Evolutionary conservation across 1,140 invertebrate species (phyloP).

Genomic region (Asbolus verrucosus): DNA sequence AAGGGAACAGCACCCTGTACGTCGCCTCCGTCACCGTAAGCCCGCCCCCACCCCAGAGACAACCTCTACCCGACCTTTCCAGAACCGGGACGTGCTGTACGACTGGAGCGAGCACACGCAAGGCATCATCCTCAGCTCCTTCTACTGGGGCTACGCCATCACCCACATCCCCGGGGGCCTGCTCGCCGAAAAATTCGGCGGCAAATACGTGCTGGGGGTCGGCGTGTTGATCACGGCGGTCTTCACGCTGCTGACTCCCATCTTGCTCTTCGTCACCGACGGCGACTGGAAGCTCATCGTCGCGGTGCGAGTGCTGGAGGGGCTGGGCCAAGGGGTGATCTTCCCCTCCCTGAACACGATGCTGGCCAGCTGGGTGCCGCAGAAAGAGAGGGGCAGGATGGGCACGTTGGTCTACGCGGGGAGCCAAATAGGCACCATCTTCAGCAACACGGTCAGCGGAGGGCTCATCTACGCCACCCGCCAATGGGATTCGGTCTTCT

Average conservation of each 20-base stretch:
- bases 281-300: constrained; percentile 73
- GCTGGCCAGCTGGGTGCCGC: neutral
- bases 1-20: no score
- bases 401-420: neutral
- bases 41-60: no score
- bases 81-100: constrained; percentile 63
- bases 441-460: neutral
- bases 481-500: constrained; percentile 1
- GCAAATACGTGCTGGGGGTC: constrained; percentile 79
- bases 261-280: constrained; percentile 72
- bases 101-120: constrained; percentile 75
- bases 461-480: neutral
- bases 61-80: neutral
- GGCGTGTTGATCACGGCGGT: constrained; percentile 80
- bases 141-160: neutral
- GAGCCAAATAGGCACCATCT: neutral
- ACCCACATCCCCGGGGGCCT: constrained; percentile 60
- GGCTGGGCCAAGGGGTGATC: constrained; percentile 71
- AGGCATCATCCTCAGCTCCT: constrained; percentile 73
- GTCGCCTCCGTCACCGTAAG: no score
- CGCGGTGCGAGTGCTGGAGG: constrained; percentile 75
- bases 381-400: neutral
- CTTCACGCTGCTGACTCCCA: constrained; percentile 78
- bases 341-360: neutral
- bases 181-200: constrained; percentile 77